Evolutionary conservation across 2,113 vertebrate genomes (phyloP), one percentile per base, ranked within the genome.

Genomic region (Daubentonia madagascariensis): DNA sequence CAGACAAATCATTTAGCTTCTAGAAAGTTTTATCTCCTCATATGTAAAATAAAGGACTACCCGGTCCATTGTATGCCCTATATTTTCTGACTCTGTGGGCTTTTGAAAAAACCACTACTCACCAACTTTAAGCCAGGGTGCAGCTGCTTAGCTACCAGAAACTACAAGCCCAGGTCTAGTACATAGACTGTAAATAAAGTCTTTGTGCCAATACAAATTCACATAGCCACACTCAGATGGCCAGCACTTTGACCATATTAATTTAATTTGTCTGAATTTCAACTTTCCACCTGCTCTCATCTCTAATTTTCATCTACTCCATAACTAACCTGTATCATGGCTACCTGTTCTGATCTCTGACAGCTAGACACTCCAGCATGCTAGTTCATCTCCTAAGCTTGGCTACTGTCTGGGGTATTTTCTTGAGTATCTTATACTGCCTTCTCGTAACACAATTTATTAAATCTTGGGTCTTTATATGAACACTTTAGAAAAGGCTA

Each of bases 401-500:
- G 40, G 37, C 45, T 86, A 18, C 18, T 45, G 10, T 28, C 16
- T 40, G 2, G 13, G 4, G 70, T 28, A n/a, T 25, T 20, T 76
- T 70, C 12, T 70, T 85, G 76, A 30, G 16, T 30, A 68, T 9
- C 28, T 52, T 32, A 22, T 43, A 32, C 5, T 45, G 22, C 18
- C 45, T 88, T 88, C 57, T 75, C 37, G 7, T 18, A 84, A 37
- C 18, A 48, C 11, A 57, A 22, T 50, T 80, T 70, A 75, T 75
- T 85, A 76, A 76, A 88, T 86, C 89, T 84, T 78, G 40, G 20
- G 35, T 85, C 65, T 84, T 16, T 76, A 59, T 81, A 40, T 50
- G 17, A 89, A 89, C 65, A 95, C 86, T 92, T 86, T 22, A 94
- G 65, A 91, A 93, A 96, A 89, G n/a, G 6, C 32, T 65, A 52